Base-by-base conservation (phyloP, 2,797 vertebrate genomes). In the Gambusia yucatana region DNA sequence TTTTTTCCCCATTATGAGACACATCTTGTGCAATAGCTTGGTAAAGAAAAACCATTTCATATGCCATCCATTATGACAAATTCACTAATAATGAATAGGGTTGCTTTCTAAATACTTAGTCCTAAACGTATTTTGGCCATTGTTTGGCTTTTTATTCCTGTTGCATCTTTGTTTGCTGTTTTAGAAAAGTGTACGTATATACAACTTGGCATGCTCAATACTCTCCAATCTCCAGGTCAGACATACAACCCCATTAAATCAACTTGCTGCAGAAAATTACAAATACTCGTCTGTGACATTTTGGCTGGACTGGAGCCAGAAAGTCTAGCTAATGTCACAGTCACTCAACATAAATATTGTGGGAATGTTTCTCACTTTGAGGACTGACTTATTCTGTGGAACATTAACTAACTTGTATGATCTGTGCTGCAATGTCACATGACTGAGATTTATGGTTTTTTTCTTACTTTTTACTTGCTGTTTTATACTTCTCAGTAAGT, bases 381-480 rank as follows among this genome's bases (percentile, higher is more conserved):
- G 77, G 47, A 43, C 6, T 48, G 8, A 55, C 81, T n/a, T 7
- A 6, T 59, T 76, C 50, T 69, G 46, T 72, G 6, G 22, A 61
- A 9, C 30, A 77, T 67, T 81, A 41, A 72, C 17, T 50, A 50
- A 50, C 48, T 39, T 30, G 30, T 36, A 6, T 8, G 48, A 36
- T 50, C 0, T n/a, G 6, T 2, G 6, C 5, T 43, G 9, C 73
- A 67, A 17, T 67, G 17, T 83, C 80, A 77, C 77, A 48, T 85
- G 83, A 84, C 63, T 46, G 11, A 41, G 61, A 72, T n/a, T 77
- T 76, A 84, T 79, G 61, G 33, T 50, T 86, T 84, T 84, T 47
- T 72, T 30, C 22, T 47, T 70, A 69, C 30, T 4, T 44, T 28
- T 81, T 61, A 57, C 63, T 61, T 65, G 72, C 41, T 73, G 46